phyloP scores from a whole-genome alignment of 2,888 invertebrate species.

The Caenorhabditis sp. region DNA sequence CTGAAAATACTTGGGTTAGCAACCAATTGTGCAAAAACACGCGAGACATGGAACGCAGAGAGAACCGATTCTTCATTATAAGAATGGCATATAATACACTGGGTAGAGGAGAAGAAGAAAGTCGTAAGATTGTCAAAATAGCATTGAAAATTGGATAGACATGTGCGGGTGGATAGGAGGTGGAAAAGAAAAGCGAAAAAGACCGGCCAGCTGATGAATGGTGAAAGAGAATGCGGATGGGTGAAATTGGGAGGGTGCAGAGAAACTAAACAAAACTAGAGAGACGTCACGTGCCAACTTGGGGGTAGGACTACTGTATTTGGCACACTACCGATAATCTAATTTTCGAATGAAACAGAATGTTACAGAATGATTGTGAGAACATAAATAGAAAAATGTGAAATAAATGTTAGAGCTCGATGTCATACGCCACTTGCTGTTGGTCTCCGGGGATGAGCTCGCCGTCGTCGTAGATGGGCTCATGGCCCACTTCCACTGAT shows the following conservation, averaged over 20 bases:
- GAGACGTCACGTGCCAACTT: slow-evolving; percentile 10
- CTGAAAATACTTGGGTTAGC: neutral
- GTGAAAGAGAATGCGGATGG: slow-evolving; percentile 36
- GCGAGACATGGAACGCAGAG: neutral
- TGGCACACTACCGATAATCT: neutral
- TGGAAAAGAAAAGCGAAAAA: slow-evolving; percentile 44
- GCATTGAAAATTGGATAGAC: slow-evolving; percentile 9
- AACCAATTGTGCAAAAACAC: neutral
- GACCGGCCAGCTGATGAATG: slow-evolving; percentile 43
- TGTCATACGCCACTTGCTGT: slow-evolving; percentile 60
- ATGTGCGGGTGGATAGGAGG: slow-evolving; percentile 1
- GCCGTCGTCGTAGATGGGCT: slow-evolving; percentile 13
- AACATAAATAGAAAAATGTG: neutral
- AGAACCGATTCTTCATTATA: slow-evolving; percentile 2
- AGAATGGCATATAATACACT: slow-evolving; percentile 1
- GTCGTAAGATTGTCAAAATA: neutral
- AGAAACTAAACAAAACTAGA: slow-evolving; percentile 19
- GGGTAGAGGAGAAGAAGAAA: slow-evolving; percentile 4
- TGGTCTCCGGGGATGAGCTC: slow-evolving; percentile 50
- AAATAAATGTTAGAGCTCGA: slow-evolving; percentile 46
- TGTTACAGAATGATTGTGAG: neutral
- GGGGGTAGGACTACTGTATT: slow-evolving; percentile 11
- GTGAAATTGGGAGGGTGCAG: slow-evolving; percentile 43
- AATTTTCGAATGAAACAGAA: neutral
- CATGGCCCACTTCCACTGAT: neutral